phyloP scores from a whole-genome alignment of 2,888 invertebrate genomes.

The Eilema griseolum region DNA sequence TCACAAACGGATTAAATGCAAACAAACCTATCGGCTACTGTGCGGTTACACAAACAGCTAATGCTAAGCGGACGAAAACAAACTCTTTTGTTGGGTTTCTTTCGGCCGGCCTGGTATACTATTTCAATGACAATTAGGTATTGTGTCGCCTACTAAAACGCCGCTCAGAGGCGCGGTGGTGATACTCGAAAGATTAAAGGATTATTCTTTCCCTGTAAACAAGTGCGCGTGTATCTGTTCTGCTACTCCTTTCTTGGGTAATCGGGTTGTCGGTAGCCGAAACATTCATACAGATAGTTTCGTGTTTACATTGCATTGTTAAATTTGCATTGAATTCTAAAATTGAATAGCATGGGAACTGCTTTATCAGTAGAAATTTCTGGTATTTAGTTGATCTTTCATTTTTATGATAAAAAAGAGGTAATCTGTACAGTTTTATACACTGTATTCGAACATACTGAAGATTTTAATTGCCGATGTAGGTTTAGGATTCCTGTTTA shows the following conservation, averaged over 20 bases:
- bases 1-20: constrained; percentile 83
- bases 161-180: constrained; percentile 66
- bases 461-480: background rate
- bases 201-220: constrained; percentile 73
- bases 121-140: constrained; percentile 75
- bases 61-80: constrained; percentile 81
- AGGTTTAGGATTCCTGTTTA: background rate
- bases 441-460: background rate
- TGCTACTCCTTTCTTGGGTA: constrained; percentile 64
- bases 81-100: constrained; percentile 73
- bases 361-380: background rate
- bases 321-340: background rate
- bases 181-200: constrained; percentile 82
- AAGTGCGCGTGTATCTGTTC: constrained; percentile 69
- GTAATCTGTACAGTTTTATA: background rate
- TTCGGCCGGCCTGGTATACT: constrained; percentile 62
- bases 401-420: background rate
- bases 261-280: constrained; percentile 37
- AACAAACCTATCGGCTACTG: constrained; percentile 77
- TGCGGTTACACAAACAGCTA: constrained; percentile 78
- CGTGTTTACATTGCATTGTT: constrained; percentile 5
- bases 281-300: constrained; percentile 25
- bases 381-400: background rate
- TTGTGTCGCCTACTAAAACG: constrained; percentile 64
- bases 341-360: background rate